phyloP scores from a whole-genome alignment of 2,888 invertebrate species.

The Cantharis rufa region DNA sequence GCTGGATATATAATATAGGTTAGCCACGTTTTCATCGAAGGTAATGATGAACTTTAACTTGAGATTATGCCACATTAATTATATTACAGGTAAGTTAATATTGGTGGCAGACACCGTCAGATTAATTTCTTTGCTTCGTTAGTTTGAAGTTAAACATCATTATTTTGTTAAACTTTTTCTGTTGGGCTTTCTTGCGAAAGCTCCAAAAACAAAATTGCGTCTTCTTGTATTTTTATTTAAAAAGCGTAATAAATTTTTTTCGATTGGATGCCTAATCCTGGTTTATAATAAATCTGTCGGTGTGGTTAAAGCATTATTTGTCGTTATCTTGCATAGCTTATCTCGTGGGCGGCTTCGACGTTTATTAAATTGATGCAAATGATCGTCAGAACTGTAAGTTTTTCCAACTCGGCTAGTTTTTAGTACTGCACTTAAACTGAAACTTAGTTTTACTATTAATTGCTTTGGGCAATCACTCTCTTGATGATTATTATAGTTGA shows the following conservation, averaged over 20 bases:
- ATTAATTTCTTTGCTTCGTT: too few relatives aligned
- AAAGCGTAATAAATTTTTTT: background rate
- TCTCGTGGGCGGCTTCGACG: background rate
- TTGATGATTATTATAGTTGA: background rate
- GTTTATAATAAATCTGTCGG: background rate
- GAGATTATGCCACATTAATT: too few relatives aligned
- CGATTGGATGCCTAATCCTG: background rate
- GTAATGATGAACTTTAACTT: too few relatives aligned
- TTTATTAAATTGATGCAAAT: background rate
- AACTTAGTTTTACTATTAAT: background rate
- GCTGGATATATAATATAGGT: too few relatives aligned
- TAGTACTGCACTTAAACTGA: background rate
- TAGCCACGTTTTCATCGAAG: too few relatives aligned
- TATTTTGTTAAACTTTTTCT: too few relatives aligned
- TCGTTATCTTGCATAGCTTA: background rate
- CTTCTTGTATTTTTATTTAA: background rate
- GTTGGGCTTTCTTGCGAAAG: too few relatives aligned
- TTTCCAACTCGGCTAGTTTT: background rate
- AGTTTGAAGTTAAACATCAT: too few relatives aligned
- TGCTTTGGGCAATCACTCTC: background rate
- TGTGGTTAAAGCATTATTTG: background rate
- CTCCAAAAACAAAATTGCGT: background rate
- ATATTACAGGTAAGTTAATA: too few relatives aligned
- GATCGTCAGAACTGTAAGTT: background rate
- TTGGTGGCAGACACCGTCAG: too few relatives aligned